These are phyloP conservation scores for Ibycter americanus DNA, from an alignment of 2,797 vertebrate genomes.

Conservation along the genomic window DNA sequence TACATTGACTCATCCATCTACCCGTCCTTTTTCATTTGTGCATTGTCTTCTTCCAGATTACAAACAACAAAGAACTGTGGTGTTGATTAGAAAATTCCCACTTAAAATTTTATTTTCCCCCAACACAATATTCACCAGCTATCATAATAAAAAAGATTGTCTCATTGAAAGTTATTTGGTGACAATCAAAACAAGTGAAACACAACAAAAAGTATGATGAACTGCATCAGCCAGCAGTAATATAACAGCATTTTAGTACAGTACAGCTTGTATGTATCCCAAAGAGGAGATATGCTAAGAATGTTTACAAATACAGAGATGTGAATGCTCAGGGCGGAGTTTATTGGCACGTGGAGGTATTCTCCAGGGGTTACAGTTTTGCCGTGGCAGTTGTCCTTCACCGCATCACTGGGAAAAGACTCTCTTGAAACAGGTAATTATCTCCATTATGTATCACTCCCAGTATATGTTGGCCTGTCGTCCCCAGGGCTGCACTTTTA, in stretches of 20 bases:
- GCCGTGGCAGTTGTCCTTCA: background rate
- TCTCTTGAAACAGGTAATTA: background rate
- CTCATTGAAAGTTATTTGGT: background rate
- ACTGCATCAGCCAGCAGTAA: background rate
- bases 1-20: conserved; percentile 9
- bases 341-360: background rate
- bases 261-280: background rate
- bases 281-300: background rate
- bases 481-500: background rate
- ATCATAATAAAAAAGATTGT: background rate
- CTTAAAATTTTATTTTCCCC: background rate
- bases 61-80: background rate
- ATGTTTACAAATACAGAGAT: background rate
- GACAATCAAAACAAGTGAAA: background rate
- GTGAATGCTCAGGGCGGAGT: background rate
- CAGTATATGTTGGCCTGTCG: fast-evolving
- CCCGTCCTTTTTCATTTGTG: background rate
- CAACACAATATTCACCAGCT: background rate
- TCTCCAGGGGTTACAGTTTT: background rate
- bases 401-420: background rate
- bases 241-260: background rate
- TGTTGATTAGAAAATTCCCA: background rate
- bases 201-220: background rate
- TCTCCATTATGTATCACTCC: background rate
- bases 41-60: background rate